These are phyloP conservation scores for Leptatherina wallacei DNA, from an alignment of 2,797 vertebrate genomes.

Conservation along the genomic window DNA sequence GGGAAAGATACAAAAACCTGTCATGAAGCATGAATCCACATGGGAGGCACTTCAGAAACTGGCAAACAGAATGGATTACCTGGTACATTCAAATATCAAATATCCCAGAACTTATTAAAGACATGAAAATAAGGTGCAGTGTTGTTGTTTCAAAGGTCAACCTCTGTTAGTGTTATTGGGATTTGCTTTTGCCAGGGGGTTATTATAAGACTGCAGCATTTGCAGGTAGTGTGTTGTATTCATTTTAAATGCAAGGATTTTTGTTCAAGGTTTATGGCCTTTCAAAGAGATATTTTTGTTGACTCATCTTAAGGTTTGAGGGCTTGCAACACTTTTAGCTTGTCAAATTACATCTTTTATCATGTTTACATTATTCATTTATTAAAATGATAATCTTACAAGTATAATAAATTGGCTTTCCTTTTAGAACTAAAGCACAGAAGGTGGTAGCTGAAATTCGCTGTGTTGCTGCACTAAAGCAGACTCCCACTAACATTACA, in stretches of 20 bases:
- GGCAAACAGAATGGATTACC: slow-evolving; percentile 52
- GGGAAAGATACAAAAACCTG: slow-evolving; percentile 58
- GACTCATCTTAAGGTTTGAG: slow-evolving; percentile 14
- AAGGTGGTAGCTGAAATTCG: slow-evolving; percentile 24
- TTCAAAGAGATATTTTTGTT: slow-evolving; percentile 8
- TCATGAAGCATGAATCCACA: slow-evolving; percentile 57
- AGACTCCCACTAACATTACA: slow-evolving; percentile 9
- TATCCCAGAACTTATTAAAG: slow-evolving; percentile 42
- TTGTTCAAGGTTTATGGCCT: not conserved
- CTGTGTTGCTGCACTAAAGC: slow-evolving; percentile 25
- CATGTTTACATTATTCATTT: slow-evolving; percentile 6
- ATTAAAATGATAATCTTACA: not conserved
- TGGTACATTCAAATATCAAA: slow-evolving; percentile 47
- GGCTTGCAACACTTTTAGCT: not conserved
- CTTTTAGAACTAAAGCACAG: not conserved
- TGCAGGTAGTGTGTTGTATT: slow-evolving; percentile 32
- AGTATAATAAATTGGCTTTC: not conserved
- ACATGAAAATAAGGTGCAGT: slow-evolving; percentile 54
- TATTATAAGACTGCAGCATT: slow-evolving; percentile 44
- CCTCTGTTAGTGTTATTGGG: slow-evolving; percentile 21
- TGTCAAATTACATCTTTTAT: not conserved
- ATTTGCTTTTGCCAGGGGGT: slow-evolving; percentile 36
- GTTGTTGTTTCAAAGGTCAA: slow-evolving; percentile 20
- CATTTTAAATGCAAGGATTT: slow-evolving; percentile 21
- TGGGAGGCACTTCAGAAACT: slow-evolving; percentile 60